A percentile compares a stretch with the other conserved stretches of the same genome.
phyloP scores from a whole-genome alignment of 2,797 vertebrate species.

The Megalops cyprinoides region DNA sequence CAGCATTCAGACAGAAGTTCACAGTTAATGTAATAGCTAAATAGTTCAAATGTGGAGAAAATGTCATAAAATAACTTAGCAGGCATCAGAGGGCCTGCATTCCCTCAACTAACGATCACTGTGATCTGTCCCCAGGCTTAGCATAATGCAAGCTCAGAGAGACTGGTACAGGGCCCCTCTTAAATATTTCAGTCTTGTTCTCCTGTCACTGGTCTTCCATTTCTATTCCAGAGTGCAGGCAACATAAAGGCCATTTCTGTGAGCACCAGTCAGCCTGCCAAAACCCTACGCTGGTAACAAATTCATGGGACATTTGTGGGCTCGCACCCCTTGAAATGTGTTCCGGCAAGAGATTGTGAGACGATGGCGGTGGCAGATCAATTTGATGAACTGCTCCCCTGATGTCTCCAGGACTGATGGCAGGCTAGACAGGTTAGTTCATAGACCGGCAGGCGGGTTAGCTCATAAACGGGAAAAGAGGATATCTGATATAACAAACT shows the following conservation, averaged over 20 bases:
- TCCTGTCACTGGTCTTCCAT: background rate
- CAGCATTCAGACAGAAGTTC: background rate
- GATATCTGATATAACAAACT: background rate
- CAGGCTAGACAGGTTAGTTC: background rate
- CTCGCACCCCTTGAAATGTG: background rate
- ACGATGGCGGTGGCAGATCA: no score
- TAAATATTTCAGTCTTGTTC: background rate
- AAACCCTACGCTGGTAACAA: background rate
- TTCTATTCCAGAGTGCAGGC: background rate
- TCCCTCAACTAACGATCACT: no score
- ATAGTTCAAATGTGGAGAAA: background rate
- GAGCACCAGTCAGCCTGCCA: background rate
- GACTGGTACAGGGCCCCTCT: no score
- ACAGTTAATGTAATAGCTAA: background rate
- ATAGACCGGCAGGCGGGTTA: background rate
- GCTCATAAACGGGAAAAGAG: background rate
- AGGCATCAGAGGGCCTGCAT: background rate
- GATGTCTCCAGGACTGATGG: background rate
- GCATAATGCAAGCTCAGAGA: no score
- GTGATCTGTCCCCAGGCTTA: no score
- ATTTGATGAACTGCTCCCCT: background rate
- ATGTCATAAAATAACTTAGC: background rate
- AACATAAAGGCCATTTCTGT: background rate
- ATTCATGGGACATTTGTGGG: background rate
- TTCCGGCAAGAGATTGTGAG: background rate